phyloP scores from a whole-genome alignment of 2,113 vertebrate genomes.

The Eleginops maclovinus region DNA sequence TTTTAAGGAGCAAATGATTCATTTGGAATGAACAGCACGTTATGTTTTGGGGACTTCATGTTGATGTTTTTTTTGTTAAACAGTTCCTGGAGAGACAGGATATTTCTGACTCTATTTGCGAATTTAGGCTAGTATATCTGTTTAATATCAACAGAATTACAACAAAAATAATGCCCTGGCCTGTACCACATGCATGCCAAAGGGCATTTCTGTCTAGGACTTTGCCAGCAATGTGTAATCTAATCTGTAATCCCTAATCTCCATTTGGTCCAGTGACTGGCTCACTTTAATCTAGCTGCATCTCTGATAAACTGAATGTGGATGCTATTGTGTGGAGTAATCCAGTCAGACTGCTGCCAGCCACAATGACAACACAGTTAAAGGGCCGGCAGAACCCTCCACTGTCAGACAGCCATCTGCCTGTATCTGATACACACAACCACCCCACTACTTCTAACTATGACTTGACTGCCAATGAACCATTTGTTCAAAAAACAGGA shows the following conservation, averaged over 20 bases:
- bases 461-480: slow-evolving; percentile 31
- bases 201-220: slow-evolving; percentile 32
- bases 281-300: slow-evolving; percentile 66
- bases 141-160: neutral
- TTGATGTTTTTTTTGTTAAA: too few species aligned
- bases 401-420: slow-evolving; percentile 63
- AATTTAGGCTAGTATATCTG: neutral
- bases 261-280: slow-evolving; percentile 62
- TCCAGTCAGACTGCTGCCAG: slow-evolving; percentile 70
- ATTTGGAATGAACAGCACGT: too few species aligned
- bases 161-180: neutral
- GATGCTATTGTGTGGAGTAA: slow-evolving; percentile 61
- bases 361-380: slow-evolving; percentile 61
- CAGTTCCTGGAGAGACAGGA: too few species aligned
- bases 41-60: too few species aligned
- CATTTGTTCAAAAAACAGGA: slow-evolving; percentile 55
- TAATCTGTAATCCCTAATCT: slow-evolving; percentile 71
- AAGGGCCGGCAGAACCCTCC: slow-evolving; percentile 24
- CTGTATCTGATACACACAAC: slow-evolving; percentile 16
- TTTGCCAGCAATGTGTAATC: slow-evolving; percentile 58
- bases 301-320: slow-evolving; percentile 59
- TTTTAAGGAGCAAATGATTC: too few species aligned
- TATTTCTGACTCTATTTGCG: neutral
- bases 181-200: slow-evolving; percentile 9
- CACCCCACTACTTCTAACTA: slow-evolving; percentile 8